A percentile compares a stretch with the other conserved stretches of the same genome.
phyloP scores from a whole-genome alignment of 2,888 invertebrate species.

The Hirtodrosophila histrioides region DNA sequence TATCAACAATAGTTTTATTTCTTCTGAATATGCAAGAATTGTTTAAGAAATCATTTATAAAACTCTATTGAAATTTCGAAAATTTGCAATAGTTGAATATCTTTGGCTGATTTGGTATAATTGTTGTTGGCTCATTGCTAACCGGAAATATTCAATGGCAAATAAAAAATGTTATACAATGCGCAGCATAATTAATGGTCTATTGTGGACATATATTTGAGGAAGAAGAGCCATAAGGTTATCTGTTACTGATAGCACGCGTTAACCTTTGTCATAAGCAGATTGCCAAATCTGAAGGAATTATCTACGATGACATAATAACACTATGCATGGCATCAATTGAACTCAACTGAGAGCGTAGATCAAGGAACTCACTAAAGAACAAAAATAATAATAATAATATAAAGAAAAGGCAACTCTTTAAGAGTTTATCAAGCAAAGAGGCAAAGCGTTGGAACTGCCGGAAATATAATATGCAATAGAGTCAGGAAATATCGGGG shows the following conservation, averaged over 20 bases:
- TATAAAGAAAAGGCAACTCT: slow-evolving; percentile 1
- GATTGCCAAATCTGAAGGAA: slow-evolving; percentile 39
- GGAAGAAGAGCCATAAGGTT: slow-evolving; percentile 45
- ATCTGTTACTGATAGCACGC: slow-evolving; percentile 52
- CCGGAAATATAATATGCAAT: slow-evolving; percentile 63
- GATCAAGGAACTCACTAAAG: slow-evolving; percentile 26
- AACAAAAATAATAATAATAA: background rate
- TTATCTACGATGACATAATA: slow-evolving; percentile 62
- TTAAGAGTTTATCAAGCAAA: slow-evolving; percentile 35
- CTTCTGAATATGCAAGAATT: too few species aligned
- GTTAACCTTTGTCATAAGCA: slow-evolving; percentile 43
- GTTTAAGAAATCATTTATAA: background rate
- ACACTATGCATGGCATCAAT: slow-evolving; percentile 19
- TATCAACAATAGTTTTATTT: too few species aligned
- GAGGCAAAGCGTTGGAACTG: slow-evolving; percentile 43
- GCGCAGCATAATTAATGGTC: slow-evolving; percentile 23
- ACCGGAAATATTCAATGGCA: slow-evolving; percentile 66
- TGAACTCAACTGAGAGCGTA: slow-evolving; percentile 37
- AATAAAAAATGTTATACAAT: slow-evolving; percentile 16
- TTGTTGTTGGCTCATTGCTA: slow-evolving; percentile 33
- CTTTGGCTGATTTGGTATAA: background rate
- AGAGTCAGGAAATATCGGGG: slow-evolving; percentile 29
- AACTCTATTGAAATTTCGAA: background rate
- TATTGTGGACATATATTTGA: slow-evolving; percentile 1
- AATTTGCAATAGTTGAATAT: background rate